Conservation (phyloP, 2,113 vertebrate species). For the Lepidothrix coronata region DNA sequence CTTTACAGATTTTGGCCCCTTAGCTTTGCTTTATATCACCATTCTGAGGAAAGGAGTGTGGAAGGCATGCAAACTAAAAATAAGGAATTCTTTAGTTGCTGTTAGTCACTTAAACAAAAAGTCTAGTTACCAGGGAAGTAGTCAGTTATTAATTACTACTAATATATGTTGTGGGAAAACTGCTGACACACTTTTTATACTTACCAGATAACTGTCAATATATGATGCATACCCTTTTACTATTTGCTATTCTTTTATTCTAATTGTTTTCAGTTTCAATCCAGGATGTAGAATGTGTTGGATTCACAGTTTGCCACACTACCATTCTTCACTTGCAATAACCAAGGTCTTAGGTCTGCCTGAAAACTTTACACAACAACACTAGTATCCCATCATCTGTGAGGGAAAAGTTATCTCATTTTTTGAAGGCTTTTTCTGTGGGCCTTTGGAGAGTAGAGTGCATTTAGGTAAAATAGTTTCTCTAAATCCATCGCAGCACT, state of each 20-base stretch:
- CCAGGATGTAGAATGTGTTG: background rate
- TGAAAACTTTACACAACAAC: constrained; percentile 34
- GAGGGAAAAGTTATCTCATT: background rate
- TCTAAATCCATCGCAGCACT: background rate
- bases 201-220: constrained; percentile 35
- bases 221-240: background rate
- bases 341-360: background rate
- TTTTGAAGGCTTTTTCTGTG: background rate
- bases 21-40: background rate
- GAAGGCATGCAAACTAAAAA: background rate
- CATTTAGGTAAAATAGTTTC: background rate
- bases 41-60: background rate
- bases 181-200: constrained; percentile 27
- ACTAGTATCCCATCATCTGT: background rate
- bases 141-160: background rate
- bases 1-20: background rate
- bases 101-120: background rate
- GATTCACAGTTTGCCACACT: background rate
- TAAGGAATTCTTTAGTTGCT: background rate
- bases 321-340: constrained; percentile 19
- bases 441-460: background rate
- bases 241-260: constrained; percentile 52
- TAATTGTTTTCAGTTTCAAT: constrained; percentile 60
- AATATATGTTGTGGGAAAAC: background rate
- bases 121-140: background rate